These are phyloP conservation scores for Rhopilema esculentum DNA, from an alignment of 30 jellyfish, hydroid and myxozoan species.

Conservation along the genomic window DNA sequence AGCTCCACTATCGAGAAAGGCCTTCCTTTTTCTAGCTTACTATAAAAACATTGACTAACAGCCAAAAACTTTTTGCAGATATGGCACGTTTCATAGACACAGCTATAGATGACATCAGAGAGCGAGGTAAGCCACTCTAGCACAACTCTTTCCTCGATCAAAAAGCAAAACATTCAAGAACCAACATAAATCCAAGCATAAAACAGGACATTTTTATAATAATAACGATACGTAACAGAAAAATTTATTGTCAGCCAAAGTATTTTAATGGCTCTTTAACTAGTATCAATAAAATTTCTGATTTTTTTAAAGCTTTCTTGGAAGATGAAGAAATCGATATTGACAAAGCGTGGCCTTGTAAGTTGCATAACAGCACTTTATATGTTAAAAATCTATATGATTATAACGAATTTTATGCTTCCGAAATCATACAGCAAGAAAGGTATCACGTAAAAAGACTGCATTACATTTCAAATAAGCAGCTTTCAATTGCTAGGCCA, in stretches of 20 bases:
- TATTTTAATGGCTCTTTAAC: too few relatives aligned
- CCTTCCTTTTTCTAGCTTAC: not conserved
- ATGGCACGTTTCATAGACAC: slow-evolving; percentile 58
- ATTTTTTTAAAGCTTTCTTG: slow-evolving; percentile 24
- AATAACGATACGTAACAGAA: too few relatives aligned
- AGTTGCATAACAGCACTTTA: not conserved
- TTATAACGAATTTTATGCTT: too few relatives aligned
- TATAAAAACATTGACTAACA: not conserved
- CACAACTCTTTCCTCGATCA: not conserved
- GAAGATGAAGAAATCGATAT: slow-evolving; percentile 43
- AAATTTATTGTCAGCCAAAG: too few relatives aligned
- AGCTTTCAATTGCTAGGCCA: too few relatives aligned
- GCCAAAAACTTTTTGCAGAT: not conserved
- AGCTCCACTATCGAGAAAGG: not conserved
- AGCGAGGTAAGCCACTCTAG: slow-evolving; percentile 35
- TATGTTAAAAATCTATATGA: too few relatives aligned
- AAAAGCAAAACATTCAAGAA: not conserved
- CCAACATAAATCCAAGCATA: not conserved
- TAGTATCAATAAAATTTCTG: too few relatives aligned
- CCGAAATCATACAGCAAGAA: too few relatives aligned
- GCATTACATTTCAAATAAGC: too few relatives aligned
- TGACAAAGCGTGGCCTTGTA: slow-evolving; percentile 37
- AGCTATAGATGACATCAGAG: slow-evolving; percentile 46
- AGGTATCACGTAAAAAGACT: too few relatives aligned
- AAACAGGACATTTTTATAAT: not conserved